Base-by-base conservation (phyloP, 2,888 invertebrate genomes). In the Xestia ashworthii region DNA sequence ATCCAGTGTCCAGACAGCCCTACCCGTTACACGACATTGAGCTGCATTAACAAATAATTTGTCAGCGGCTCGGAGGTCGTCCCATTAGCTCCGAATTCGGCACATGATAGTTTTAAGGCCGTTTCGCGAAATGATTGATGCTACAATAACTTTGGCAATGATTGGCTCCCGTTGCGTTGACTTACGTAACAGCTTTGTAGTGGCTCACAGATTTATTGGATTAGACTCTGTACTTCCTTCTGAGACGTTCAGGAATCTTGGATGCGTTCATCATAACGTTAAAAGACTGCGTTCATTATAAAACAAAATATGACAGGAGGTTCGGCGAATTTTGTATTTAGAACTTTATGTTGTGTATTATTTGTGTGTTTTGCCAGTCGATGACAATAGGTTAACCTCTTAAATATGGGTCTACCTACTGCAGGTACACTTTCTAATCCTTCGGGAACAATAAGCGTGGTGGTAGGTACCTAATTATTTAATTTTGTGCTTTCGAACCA, bases 101-200 rank as follows among this genome's bases (percentile, higher is more conserved):
- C 92, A 91, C 93, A 91, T 92, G 93, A 89, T 92, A 91, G 92
- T 89, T 91, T 89, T 91, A 92, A 95, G 95, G 95, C 90, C 95
- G 90, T 92, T 93, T 89, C 85, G 88, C 89, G 92, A 91, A 90
- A 91, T 92, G 92, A 92, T 92, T 94, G 93, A 93, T 90, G 91
- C 91, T 86, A 90, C 92, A 93, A 95, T 94, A 90, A 87, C 92
- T 94, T 93, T 94, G 95, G 94, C 95, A 95, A 93, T 95, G 95
- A 88, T 87, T 80, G 70, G 68, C 72, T 67, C 73, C 71, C 38
- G 82, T 78, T 86, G 70, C 74, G 79, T 80, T 82, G 76, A 86
- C 81, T 89, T 89, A 91, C 86, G 83, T 79, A 86, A 82, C 74
- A 72, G 60, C 66, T 81, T 83, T 83, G 85, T 82, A 82, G 87